These are phyloP conservation scores for Drosophila cardini DNA, from an alignment of 1,140 invertebrate genomes.

Conservation along the genomic window DNA sequence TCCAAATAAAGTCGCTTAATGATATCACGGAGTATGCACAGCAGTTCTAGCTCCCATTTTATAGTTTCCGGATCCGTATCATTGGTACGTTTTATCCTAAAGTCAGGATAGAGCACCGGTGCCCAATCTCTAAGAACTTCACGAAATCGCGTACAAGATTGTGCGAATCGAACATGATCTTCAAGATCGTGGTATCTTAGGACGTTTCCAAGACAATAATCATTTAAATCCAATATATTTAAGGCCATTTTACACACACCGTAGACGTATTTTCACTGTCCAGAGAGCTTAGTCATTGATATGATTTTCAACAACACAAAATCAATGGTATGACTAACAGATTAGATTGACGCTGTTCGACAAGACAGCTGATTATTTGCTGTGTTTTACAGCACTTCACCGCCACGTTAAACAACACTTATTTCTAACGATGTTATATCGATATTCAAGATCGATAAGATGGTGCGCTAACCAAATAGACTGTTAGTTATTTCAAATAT, in stretches of 20 bases:
- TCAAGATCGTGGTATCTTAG: constrained; percentile 11
- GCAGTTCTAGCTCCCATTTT: constrained; percentile 8
- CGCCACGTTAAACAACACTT: background rate
- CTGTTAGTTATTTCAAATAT: background rate
- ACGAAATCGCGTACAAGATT: constrained; percentile 9
- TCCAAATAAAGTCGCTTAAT: constrained; percentile 12
- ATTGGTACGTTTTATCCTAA: background rate
- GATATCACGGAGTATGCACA: constrained; percentile 9
- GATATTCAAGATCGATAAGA: constrained; percentile 1
- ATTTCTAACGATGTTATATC: background rate
- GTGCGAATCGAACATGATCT: constrained; percentile 23
- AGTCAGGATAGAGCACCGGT: constrained; percentile 16
- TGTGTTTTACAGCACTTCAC: constrained; percentile 1
- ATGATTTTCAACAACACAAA: background rate
- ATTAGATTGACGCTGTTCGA: background rate
- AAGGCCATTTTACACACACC: background rate
- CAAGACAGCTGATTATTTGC: constrained; percentile 19
- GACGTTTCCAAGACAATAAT: constrained; percentile 27
- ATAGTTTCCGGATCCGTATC: background rate
- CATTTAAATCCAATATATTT: constrained; percentile 27
- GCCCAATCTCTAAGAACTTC: constrained; percentile 16
- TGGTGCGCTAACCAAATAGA: background rate
- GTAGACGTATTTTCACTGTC: background rate
- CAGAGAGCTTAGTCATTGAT: constrained; percentile 1
- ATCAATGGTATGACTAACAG: background rate